These are phyloP conservation scores for Hexactinellida sp. DNA, from an alignment of 37 sponge, comb jelly and placozoan species.

Conservation along the genomic window DNA sequence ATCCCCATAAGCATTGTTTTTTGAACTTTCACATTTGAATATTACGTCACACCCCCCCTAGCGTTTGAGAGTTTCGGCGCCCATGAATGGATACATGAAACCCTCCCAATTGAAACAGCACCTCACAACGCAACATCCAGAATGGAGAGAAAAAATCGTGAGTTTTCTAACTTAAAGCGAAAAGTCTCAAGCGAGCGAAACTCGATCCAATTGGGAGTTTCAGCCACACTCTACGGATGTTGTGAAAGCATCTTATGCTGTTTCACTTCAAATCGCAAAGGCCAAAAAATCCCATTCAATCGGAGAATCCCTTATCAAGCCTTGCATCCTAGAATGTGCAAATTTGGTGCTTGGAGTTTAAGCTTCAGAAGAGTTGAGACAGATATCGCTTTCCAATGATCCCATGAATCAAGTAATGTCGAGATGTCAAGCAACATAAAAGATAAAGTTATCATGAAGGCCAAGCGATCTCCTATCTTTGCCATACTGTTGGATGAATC, in stretches of 20 bases:
- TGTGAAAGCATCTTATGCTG: background rate
- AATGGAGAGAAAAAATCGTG: background rate
- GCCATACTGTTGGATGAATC: no score
- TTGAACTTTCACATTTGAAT: no score
- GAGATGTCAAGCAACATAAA: background rate
- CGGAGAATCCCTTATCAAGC: no score
- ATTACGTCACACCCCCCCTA: no score
- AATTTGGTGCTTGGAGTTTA: background rate
- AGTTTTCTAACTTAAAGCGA: background rate
- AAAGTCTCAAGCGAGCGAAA: background rate
- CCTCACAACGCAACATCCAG: constrained; percentile 9
- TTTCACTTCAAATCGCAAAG: background rate
- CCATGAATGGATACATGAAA: background rate
- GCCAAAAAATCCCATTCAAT: background rate
- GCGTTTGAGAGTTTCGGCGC: no score
- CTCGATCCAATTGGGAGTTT: background rate
- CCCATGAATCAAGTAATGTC: background rate
- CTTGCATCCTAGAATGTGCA: no score
- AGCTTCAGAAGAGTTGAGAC: background rate
- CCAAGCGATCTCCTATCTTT: no score
- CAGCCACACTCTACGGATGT: background rate
- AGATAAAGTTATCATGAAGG: no score
- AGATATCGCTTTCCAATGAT: background rate
- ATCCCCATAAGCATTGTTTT: no score
- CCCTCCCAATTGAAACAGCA: constrained; percentile 13